phyloP scores from a whole-genome alignment of 1,140 invertebrate genomes.

The Caenorhabditis briggsae region DNA sequence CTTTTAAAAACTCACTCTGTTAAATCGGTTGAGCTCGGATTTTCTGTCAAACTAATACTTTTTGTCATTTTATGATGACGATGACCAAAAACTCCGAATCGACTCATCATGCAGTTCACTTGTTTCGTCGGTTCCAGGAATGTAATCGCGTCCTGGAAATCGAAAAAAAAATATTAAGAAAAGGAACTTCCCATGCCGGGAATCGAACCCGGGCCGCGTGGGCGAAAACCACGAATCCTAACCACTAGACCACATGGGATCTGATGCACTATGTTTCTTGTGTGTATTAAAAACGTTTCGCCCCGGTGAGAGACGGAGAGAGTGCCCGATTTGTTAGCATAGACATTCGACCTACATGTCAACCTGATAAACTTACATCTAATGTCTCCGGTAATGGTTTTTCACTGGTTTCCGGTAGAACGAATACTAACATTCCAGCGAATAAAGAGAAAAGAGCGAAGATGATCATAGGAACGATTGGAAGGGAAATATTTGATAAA shows the following conservation, averaged over 20 bases:
- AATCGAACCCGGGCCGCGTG: conserved; percentile 87
- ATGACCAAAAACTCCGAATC: conserved; percentile 31
- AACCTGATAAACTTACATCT: conserved; percentile 56
- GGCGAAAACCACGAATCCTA: conserved; percentile 89
- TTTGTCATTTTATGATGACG: conserved; percentile 38
- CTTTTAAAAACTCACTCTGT: not conserved
- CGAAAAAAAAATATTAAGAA: not conserved
- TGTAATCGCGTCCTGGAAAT: conserved; percentile 56
- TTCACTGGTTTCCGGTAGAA: conserved; percentile 76
- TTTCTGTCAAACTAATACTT: conserved; percentile 40
- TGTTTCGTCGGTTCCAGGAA: conserved; percentile 50
- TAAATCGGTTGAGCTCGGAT: conserved; percentile 19
- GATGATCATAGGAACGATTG: conserved; percentile 78
- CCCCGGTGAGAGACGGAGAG: too few species aligned
- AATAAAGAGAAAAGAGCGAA: conserved; percentile 76
- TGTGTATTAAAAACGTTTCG: not conserved
- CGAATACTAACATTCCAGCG: conserved; percentile 74
- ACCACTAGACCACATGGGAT: conserved; percentile 78
- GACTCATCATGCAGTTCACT: conserved; percentile 44
- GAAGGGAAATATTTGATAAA: conserved; percentile 77
- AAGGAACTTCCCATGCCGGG: conserved; percentile 84
- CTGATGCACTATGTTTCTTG: not conserved
- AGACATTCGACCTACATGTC: too few species aligned
- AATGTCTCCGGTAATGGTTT: conserved; percentile 73
- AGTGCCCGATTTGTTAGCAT: too few species aligned